Percentiles rank a stretch among this genome's conserved stretches.
These are phyloP conservation scores for Pangasius larnaudii DNA, from an alignment of 2,797 vertebrate species.

Conservation along the genomic window DNA sequence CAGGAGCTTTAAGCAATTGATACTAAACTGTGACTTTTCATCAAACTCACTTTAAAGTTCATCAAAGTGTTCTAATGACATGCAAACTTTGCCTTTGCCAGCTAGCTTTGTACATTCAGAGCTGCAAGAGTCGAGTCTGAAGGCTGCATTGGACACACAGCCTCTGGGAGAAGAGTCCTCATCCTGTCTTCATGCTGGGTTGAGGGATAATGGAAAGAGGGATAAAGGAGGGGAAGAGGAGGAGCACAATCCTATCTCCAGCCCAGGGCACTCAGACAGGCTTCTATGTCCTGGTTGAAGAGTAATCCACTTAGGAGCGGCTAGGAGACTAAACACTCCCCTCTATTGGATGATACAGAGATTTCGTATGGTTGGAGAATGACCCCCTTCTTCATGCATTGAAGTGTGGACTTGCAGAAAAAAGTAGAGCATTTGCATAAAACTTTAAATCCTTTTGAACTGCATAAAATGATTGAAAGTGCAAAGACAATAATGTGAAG, in stretches of 20 bases:
- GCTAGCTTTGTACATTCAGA: conserved; percentile 14
- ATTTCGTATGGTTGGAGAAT: conserved; percentile 57
- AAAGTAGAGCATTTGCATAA: conserved; percentile 35
- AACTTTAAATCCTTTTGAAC: conserved; percentile 50
- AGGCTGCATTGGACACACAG: conserved; percentile 49
- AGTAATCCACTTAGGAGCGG: conserved; percentile 53
- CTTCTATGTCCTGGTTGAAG: conserved; percentile 55
- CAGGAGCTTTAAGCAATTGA: neutral
- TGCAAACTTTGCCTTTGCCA: neutral
- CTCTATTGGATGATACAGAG: conserved; percentile 75
- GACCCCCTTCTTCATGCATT: conserved; percentile 34
- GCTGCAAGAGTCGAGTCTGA: conserved; percentile 43
- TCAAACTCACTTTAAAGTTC: conserved; percentile 21
- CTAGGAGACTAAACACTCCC: conserved; percentile 76
- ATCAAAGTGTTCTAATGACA: neutral
- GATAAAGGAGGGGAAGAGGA: conserved; percentile 36
- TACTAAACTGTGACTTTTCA: neutral
- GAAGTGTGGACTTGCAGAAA: conserved; percentile 5
- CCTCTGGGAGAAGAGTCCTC: conserved; percentile 46
- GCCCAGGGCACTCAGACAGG: conserved; percentile 55
- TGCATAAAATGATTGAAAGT: conserved; percentile 26
- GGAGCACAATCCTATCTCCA: conserved; percentile 52
- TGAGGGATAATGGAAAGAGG: conserved; percentile 43
- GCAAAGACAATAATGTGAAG: conserved; percentile 8
- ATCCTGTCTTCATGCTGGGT: conserved; percentile 39